Evolutionary conservation across 2,797 vertebrate species (phyloP).

Genomic region (Dendrocincla fuliginosa): DNA sequence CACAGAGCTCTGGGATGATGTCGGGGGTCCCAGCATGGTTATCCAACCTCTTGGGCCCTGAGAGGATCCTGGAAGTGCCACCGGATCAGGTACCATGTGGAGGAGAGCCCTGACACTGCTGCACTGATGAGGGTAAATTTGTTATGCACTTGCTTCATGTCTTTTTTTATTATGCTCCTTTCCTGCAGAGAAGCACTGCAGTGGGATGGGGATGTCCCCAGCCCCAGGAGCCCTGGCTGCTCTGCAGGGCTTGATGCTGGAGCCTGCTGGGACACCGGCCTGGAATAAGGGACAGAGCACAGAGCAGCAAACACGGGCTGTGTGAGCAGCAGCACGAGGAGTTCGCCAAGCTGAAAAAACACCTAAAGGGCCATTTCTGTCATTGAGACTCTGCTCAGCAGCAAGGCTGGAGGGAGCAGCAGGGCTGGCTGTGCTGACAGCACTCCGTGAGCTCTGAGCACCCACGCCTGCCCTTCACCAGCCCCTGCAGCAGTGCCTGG

Average conservation of each 20-base stretch:
- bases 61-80: not conserved
- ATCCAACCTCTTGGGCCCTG: not conserved
- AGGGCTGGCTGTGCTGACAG: not conserved
- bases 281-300: not conserved
- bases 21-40: not conserved
- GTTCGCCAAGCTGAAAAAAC: not conserved
- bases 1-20: not conserved
- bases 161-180: not conserved
- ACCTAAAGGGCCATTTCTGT: not conserved
- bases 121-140: not conserved
- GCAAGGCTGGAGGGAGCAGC: not conserved
- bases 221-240: not conserved
- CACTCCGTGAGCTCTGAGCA: not conserved
- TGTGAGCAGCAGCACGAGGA: rapidly evolving
- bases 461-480: not conserved
- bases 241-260: not conserved
- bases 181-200: not conserved
- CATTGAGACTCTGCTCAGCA: not conserved
- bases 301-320: rapidly evolving
- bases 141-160: not conserved
- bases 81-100: not conserved
- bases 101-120: not conserved
- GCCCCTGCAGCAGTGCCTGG: not conserved
- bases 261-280: not conserved
- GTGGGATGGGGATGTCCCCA: not conserved